Conservation (phyloP, 1,140 invertebrate genomes). For the Meloidogyne exigua region DNA sequence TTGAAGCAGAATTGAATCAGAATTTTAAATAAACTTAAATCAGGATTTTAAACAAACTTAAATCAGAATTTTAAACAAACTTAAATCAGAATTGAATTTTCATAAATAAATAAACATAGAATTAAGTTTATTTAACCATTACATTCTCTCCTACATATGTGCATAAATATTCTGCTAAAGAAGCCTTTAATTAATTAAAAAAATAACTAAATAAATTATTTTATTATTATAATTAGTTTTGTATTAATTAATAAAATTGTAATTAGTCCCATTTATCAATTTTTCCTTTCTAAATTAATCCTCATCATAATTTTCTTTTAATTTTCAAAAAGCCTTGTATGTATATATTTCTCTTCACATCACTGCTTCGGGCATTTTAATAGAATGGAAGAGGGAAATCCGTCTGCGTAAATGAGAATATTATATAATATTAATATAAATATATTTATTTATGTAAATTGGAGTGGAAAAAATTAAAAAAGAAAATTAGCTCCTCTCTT, state of each 20-base stretch:
- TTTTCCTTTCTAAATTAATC: not conserved
- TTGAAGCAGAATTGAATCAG: no score
- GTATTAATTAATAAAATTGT: no score
- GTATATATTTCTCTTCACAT: not conserved
- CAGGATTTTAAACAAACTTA: not conserved
- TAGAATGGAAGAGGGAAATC: slow-evolving; percentile 15
- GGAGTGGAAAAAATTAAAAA: not conserved
- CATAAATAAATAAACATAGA: no score
- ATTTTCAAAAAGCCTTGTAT: not conserved
- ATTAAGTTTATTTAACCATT: no score
- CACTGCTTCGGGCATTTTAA: not conserved
- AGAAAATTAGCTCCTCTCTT: slow-evolving; percentile 13
- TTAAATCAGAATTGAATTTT: no score
- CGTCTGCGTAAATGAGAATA: slow-evolving; percentile 29
- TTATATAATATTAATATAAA: not conserved
- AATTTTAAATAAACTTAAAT: no score
- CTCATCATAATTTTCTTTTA: not conserved
- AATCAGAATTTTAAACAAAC: not conserved
- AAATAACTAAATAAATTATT: no score
- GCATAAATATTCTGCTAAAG: no score
- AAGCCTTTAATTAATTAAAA: no score
- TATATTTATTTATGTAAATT: slow-evolving; percentile 27
- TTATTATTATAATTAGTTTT: no score
- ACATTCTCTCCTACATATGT: no score
- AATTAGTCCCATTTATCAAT: no score